Conservation (phyloP, 2,113 vertebrate genomes). For the Prolemur simus region DNA sequence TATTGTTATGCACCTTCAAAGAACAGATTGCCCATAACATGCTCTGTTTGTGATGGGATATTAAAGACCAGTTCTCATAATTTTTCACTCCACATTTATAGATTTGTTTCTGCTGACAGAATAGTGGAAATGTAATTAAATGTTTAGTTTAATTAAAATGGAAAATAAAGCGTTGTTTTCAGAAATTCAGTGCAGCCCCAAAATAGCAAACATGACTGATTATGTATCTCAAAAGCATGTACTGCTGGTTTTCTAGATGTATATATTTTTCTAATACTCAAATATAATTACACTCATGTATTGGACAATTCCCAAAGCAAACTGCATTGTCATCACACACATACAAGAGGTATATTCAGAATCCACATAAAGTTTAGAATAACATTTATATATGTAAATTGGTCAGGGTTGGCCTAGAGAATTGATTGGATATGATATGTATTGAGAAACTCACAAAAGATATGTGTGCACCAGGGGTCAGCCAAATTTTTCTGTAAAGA, state of each 20-base stretch:
- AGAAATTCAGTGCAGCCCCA: conserved; percentile 69
- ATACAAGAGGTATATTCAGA: neutral
- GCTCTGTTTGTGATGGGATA: conserved; percentile 74
- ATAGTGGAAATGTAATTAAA: conserved; percentile 81
- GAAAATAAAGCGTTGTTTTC: conserved; percentile 79
- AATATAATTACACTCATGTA: neutral
- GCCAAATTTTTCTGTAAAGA: neutral
- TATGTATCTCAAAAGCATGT: conserved; percentile 68
- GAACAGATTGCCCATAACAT: conserved; percentile 83
- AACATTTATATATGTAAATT: neutral
- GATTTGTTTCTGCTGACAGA: conserved; percentile 79
- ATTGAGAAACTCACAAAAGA: neutral
- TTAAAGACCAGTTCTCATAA: conserved; percentile 78
- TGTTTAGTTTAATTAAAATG: conserved; percentile 84
- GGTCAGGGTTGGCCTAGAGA: neutral
- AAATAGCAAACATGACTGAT: conserved; percentile 75
- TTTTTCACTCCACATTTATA: conserved; percentile 77
- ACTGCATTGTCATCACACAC: neutral
- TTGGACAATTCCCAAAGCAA: neutral
- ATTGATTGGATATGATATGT: accelerated
- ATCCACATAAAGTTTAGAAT: neutral
- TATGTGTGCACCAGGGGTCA: neutral
- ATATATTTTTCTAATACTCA: neutral
- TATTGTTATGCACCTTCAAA: conserved; percentile 51
- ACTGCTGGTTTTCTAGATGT: conserved; percentile 42